Percentiles rank a stretch among this genome's conserved stretches.
Evolutionary conservation across 30 jellyfish, hydroid and myxozoan species (phyloP).

Genomic region (Mastigias papua): DNA sequence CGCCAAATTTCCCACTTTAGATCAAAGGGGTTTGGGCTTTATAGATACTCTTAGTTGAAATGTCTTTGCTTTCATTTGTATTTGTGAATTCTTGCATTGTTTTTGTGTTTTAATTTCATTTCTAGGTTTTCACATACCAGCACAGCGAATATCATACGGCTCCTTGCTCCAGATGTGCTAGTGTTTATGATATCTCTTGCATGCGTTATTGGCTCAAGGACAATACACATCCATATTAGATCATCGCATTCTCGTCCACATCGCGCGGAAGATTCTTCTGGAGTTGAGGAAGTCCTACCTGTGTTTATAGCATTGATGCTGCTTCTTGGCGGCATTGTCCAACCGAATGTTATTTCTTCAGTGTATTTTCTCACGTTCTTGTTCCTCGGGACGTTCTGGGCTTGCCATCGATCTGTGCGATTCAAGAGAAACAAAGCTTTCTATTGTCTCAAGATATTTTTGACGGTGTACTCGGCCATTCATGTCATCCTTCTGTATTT

Average conservation of each 20-base stretch:
- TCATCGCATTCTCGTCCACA: constrained; percentile 53
- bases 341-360: constrained; percentile 89
- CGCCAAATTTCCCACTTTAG: not conserved
- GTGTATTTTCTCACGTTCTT: constrained; percentile 82
- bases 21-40: not conserved
- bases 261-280: constrained; percentile 52
- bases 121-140: constrained; percentile 68
- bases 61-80: not conserved
- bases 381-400: constrained; percentile 96
- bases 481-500: constrained; percentile 84
- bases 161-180: constrained; percentile 90
- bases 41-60: not conserved
- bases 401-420: constrained; percentile 78
- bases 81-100: not conserved
- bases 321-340: constrained; percentile 91
- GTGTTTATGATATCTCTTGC: constrained; percentile 86
- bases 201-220: constrained; percentile 81
- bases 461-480: constrained; percentile 76
- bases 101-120: not conserved
- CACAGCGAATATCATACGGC: constrained; percentile 83
- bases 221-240: constrained; percentile 36
- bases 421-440: constrained; percentile 64
- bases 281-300: constrained; percentile 81
- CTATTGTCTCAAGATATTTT: constrained; percentile 63
- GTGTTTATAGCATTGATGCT: constrained; percentile 82